Evolutionary conservation across 1,140 invertebrate species (phyloP), one percentile per base, ranked within the genome.

Genomic region (Anoplolepis gracilipes): DNA sequence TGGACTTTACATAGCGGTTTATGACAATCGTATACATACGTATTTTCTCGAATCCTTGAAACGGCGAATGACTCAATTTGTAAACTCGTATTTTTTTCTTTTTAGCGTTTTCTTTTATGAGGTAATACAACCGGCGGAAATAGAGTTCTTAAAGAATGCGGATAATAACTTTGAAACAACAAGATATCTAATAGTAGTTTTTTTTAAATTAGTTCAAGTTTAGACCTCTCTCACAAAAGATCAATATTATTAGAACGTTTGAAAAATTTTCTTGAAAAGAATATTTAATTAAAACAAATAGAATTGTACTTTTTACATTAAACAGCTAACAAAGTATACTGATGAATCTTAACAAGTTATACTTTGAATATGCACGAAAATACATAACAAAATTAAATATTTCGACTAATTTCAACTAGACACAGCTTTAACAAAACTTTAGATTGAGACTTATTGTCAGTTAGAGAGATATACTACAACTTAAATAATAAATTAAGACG

Each of bases 401-500:
- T 42, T 76, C 5, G 39, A 39, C 39, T 39, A 61, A 30, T 76
- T 76, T 39, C 7, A 19, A 76, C 25, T 46, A 19, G 30, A 25
- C 11, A 28, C 16, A n/a, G 8, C n/a, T 77, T 77, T 42, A 64
- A 42, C 28, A 42, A 62, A 77, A 77, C 19, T 33, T 64, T 42
- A 33, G 19, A 46, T 64, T 62, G 11, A 62, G 59, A 64, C 8
- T 75, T n/a, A n/a, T n/a, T n/a, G n/a, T n/a, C 59, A 11, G 33
- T 59, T 75, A 39, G 28, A 30, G 5, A 64, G 25, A 13, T 64
- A 46, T 73, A 73, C 22, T 57, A 19, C 2, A 76, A 76, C 55
- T 76, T 62, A 39, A 30, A 28, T 36, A 42, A 76, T 77, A 77
- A 77, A 77, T 64, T 77, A 49, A 25, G 25, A 64, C 39, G 16